phyloP scores from a whole-genome alignment of 2,113 vertebrate genomes.

The Engraulis encrasicolus region DNA sequence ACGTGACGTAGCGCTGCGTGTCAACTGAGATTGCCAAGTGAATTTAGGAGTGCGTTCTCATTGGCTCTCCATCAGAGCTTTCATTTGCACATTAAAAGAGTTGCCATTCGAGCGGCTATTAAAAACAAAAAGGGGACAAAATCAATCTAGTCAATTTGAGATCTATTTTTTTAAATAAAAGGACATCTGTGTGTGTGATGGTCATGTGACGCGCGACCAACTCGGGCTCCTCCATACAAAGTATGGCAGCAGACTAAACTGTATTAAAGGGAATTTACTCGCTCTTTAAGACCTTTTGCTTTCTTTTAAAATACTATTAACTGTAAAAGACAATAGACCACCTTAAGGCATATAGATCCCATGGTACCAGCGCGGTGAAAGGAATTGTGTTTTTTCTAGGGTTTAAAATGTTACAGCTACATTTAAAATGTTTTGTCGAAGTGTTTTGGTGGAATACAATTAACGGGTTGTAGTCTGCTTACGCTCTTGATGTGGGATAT shows the following conservation, averaged over 20 bases:
- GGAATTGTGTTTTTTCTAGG: background rate
- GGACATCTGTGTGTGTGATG: slow-evolving; percentile 48
- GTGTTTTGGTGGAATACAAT: background rate
- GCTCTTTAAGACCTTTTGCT: background rate
- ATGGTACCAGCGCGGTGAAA: background rate
- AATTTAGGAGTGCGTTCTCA: slow-evolving; percentile 55
- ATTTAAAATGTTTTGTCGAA: background rate
- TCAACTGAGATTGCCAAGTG: slow-evolving; percentile 44
- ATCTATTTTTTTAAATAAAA: slow-evolving; percentile 54
- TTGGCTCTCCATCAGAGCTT: slow-evolving; percentile 61
- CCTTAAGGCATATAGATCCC: background rate
- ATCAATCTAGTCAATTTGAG: slow-evolving; percentile 58
- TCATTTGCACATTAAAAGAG: slow-evolving; percentile 68
- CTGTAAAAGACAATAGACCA: background rate
- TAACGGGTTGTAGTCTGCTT: background rate
- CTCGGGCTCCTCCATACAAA: slow-evolving; percentile 18
- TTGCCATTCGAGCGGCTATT: slow-evolving; percentile 45
- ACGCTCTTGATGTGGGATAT: background rate
- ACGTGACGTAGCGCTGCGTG: slow-evolving; percentile 55
- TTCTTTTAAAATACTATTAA: background rate
- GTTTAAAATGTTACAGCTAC: background rate
- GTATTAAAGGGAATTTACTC: background rate
- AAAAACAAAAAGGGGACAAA: slow-evolving; percentile 57
- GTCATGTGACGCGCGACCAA: background rate
- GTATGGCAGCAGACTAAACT: background rate